Base-by-base conservation (phyloP, 2,888 invertebrate genomes). In the Urechis unicinctus region DNA sequence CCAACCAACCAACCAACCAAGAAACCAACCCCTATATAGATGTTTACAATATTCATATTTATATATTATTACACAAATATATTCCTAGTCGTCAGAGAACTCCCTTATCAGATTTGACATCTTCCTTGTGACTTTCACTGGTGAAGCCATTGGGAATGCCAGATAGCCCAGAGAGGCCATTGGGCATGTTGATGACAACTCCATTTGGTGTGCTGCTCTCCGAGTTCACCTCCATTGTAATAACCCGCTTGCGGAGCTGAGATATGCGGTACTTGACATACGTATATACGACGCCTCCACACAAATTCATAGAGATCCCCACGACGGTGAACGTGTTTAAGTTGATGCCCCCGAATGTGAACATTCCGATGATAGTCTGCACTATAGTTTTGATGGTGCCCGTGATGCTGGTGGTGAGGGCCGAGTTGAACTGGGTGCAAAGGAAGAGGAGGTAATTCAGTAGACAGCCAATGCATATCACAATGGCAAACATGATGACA, bases 401-500 rank as follows among this genome's bases (percentile, higher is more conserved):
- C 0, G 78, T 72, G 2, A 79, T 70, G 65, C 77, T 75, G 1
- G 79, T 79, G 2, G 79, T 79, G 28, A 79, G 63, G 1, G 80
- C 80, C 6, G 78, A 79, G 45, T 78, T 80, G 53, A 76, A 64
- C 43, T 71, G 72, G 0, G 79, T 79, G 62, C 80, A 80, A 49
- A 80, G 66, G 66, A 80, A 80, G 50, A 80, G 65, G 1, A 79
- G 74, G 63, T 79, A 80, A 62, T 79, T 79, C 31, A 80, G 65
- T 17, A 79, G 61, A 50, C 75, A 72, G 1, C 78, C 78, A 44
- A 71, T 64, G 22, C 59, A 61, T 30, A 75, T 63, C 5, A 78
- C 69, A 3, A 73, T 24, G 3, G 68, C 48, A 55, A 79, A 75
- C 42, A 70, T 57, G 4, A 70, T 28, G 31, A 73, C 55, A 62